phyloP scores from a whole-genome alignment of 1,140 invertebrate species.

The Caenorhabditis elegans region DNA sequence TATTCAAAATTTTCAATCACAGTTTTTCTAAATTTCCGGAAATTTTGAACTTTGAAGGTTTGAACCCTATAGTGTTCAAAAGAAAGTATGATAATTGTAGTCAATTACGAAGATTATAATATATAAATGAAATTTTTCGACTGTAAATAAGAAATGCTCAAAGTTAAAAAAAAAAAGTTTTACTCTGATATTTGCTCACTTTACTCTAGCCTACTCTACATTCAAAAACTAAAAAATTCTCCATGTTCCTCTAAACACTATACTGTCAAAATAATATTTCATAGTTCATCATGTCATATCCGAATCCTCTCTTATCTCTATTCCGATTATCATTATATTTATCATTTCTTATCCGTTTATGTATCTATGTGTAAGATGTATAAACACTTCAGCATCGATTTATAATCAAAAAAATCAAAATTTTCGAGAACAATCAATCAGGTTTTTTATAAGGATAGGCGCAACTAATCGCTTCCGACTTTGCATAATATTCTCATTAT shows the following conservation, averaged over 20 bases:
- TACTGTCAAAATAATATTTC: neutral
- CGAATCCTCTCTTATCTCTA: neutral
- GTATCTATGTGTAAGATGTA: neutral
- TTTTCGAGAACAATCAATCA: neutral
- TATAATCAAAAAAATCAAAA: neutral
- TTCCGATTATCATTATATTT: neutral
- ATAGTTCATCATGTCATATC: neutral
- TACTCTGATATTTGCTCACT: too few relatives aligned
- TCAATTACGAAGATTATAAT: too few relatives aligned
- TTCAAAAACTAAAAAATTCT: too few relatives aligned
- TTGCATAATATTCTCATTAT: neutral
- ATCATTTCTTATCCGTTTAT: neutral
- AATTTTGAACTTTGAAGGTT: too few relatives aligned
- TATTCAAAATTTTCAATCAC: too few relatives aligned
- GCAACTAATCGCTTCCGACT: constrained; percentile 18
- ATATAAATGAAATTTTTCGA: too few relatives aligned
- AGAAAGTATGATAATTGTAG: too few relatives aligned
- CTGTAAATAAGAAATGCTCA: too few relatives aligned
- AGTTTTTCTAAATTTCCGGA: too few relatives aligned
- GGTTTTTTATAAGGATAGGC: neutral
- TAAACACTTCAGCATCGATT: constrained; percentile 20
- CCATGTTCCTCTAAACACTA: neutral
- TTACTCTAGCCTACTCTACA: too few relatives aligned
- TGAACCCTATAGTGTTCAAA: too few relatives aligned
- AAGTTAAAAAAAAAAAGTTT: too few relatives aligned